Conservation (phyloP, 2,888 invertebrate genomes). For the Pyralis farinalis region DNA sequence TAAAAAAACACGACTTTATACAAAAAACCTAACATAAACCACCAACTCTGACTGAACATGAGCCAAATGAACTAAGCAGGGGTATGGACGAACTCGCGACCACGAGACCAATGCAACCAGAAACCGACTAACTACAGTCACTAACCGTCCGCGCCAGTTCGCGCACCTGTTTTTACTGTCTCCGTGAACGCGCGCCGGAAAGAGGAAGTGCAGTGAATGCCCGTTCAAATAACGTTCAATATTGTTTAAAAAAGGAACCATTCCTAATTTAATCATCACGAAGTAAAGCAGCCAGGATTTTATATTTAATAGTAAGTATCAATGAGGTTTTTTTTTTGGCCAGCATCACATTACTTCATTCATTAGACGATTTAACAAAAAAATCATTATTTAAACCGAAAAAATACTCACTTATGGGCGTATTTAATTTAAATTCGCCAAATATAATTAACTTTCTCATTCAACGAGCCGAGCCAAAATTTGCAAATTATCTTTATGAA, state of each 20-base stretch:
- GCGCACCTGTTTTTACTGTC: slow-evolving; percentile 33
- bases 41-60: too few relatives aligned
- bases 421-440: background rate
- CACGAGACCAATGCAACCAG: background rate
- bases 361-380: too few relatives aligned
- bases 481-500: background rate
- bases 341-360: background rate
- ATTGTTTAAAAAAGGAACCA: slow-evolving; percentile 39
- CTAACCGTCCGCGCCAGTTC: slow-evolving; percentile 30
- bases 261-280: slow-evolving; percentile 21
- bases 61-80: too few relatives aligned
- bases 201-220: slow-evolving; percentile 70
- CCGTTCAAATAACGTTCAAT: slow-evolving; percentile 35
- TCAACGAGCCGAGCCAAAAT: background rate
- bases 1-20: too few relatives aligned
- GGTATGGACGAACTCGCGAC: slow-evolving; percentile 4
- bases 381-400: too few relatives aligned
- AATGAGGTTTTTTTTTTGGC: background rate
- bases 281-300: background rate
- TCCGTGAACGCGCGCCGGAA: slow-evolving; percentile 30
- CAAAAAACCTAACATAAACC: too few relatives aligned
- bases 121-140: slow-evolving; percentile 29
- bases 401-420: too few relatives aligned
- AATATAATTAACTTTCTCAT: background rate
- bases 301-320: slow-evolving; percentile 16